Conservation (phyloP, 1,140 invertebrate species). For the Mizuhopecten yessoensis region DNA sequence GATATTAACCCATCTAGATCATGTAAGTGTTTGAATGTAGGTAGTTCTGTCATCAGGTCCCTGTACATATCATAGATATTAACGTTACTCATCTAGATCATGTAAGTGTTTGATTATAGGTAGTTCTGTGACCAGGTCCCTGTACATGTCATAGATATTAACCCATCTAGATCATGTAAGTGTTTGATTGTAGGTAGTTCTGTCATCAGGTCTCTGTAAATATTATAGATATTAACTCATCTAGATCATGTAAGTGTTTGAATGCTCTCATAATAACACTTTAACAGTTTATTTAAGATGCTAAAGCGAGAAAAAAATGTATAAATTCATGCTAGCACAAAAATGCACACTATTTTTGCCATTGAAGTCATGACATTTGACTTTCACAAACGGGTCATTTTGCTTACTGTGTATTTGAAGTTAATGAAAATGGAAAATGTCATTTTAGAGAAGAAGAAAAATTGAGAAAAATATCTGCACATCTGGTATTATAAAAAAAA, state of each 20-base stretch:
- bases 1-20: no score
- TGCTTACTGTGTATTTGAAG: not conserved
- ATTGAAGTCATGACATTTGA: not conserved
- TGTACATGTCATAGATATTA: no score
- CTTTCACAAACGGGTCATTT: not conserved
- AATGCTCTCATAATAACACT: slow-evolving; percentile 18
- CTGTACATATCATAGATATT: no score
- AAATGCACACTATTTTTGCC: not conserved
- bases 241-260: not conserved
- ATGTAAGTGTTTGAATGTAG: no score
- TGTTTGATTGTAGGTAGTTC: no score
- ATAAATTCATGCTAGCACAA: not conserved
- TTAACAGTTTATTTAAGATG: slow-evolving; percentile 8
- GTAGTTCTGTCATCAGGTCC: no score
- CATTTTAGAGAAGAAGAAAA: not conserved
- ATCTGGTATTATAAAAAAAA: not conserved
- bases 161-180: no score
- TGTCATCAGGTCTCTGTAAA: no score
- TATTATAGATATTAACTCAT: no score
- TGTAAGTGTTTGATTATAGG: no score
- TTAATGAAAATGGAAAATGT: slow-evolving; percentile 4
- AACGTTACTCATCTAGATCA: no score
- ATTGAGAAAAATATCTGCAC: slow-evolving; percentile 13
- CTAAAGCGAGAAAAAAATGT: not conserved
- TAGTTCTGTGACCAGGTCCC: no score